Conservation (phyloP, 2,113 vertebrate genomes). For the Rhinopomastus cyanomelas region DNA sequence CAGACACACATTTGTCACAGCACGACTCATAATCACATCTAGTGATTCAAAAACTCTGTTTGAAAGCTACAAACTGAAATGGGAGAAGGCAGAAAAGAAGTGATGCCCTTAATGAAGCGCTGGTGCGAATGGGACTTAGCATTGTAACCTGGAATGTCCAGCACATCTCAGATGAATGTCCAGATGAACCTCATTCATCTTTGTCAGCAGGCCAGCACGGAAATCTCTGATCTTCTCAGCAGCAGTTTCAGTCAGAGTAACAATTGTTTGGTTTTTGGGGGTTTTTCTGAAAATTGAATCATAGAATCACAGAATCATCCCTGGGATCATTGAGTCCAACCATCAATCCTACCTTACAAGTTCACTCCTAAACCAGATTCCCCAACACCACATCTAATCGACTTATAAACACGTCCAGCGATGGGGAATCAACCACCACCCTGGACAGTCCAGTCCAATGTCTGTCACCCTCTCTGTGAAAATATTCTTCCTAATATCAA, state of each 20-base stretch:
- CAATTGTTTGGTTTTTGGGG: background rate
- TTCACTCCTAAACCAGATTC: no score
- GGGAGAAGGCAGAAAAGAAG: background rate
- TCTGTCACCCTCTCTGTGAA: no score
- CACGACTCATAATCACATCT: background rate
- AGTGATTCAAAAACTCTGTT: background rate
- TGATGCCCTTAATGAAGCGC: background rate
- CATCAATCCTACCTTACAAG: no score
- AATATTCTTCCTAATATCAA: no score
- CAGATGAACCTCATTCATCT: background rate
- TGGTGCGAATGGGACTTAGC: background rate
- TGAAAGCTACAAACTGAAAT: conserved; percentile 3
- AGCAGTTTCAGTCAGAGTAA: background rate
- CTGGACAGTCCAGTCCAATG: no score
- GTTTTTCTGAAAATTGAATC: background rate
- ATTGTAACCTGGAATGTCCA: background rate
- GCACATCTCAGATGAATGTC: background rate
- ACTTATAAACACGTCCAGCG: no score
- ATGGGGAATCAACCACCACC: no score
- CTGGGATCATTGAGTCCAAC: no score
- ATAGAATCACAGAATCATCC: no score
- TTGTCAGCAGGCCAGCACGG: background rate
- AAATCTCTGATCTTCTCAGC: background rate
- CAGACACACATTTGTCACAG: conserved; percentile 1
- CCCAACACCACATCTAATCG: no score